Evolutionary conservation across 2,888 invertebrate species (phyloP), one percentile per base, ranked within the genome.

Genomic region (Drosophila diplacantha): DNA sequence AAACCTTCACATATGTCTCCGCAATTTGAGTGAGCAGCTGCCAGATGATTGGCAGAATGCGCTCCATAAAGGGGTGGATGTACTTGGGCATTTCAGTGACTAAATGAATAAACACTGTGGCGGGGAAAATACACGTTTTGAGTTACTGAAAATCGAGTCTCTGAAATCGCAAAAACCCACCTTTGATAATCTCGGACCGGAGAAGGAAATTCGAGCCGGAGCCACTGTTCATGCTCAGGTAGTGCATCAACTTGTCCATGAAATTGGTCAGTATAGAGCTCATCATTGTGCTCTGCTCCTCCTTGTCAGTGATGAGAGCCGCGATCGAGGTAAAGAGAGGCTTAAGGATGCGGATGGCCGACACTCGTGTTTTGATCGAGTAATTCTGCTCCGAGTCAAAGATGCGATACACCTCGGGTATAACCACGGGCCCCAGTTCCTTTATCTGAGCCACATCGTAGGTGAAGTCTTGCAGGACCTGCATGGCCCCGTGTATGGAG

Each of bases 401-500:
- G 56, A 93, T 93, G 71, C 92, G 90, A 82, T 92, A 92, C 87
- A 93, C 92, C 86, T 93, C 93, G 22, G 92, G 92, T 14, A 93
- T 88, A 44, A 93, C 91, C 11, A 93, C 90, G 2, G 93, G 93
- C 0, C 92, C 93, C 20, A 93, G 90, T 73, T 91, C 91, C 8
- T 91, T 90, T 73, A 93, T 90, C 83, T 93, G 92, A 61, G 92
- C 92, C 6, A 93, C 90, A 79, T 93, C 93, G 69, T 92, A 90
- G 1, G 91, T 90, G 69, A 93, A 92, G 79, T 93, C 93, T 73
- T 91, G 90, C 35, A 93, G 87, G 5, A 93, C 93, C 83, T 93
- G 89, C 92, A 93, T 93, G 8, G 93, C 92, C 11, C 93, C 93
- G 85, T 93, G 92, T 22, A 93, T 92, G 2, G 92, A 89, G 70